Base-by-base conservation (phyloP, 2,888 invertebrate genomes). In the Caenorhabditis auriculariae region DNA sequence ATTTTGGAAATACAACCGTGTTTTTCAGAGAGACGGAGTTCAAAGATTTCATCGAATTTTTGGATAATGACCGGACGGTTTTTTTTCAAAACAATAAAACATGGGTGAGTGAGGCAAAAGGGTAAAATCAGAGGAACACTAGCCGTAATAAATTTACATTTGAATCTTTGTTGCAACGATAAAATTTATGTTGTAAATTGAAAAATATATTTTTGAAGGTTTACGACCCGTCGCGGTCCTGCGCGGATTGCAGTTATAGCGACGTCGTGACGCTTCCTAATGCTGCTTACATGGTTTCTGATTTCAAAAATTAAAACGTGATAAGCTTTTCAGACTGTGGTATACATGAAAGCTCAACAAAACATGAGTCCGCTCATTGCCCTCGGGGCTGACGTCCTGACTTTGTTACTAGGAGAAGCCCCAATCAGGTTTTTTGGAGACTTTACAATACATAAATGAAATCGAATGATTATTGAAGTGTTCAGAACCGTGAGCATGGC, bases 1-100 rank as follows among this genome's bases (percentile, higher is more conserved):
- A 49, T 38, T 5, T 15, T 15, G 48, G 24, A 46, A 42, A 35
- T 46, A 35, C 3, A n/a, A 19, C 15, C 44, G 41, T 24, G 46
- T 47, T 52, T 64, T 70, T 28, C 60, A 72, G 72, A 21, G 72
- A 72, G 39, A 66, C 68, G 44, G 72, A 72, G 56, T 70, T 69
- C 65, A 72, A 72, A 55, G 68, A 72, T 35, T 59, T 53, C n/a
- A 59, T 69, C 24, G 55, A 66, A 43, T 72, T 60, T 57, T 48
- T 59, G 45, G 54, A 72, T 23, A 57, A 66, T 44, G 65, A 63
- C 54, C 68, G 60, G 15, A 45, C 45, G 49, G 54, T 72, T 15
- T 55, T 50, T 44, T 66, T 65, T 32, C 32, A 47, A 44, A 70
- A 70, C 51, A 70, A 67, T 45, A 70, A 70, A 38, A 58, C 67